Percentiles rank a stretch among this genome's conserved stretches.
Evolutionary conservation across 2,113 vertebrate genomes (phyloP).

Genomic region (Corvus moneduloides): DNA sequence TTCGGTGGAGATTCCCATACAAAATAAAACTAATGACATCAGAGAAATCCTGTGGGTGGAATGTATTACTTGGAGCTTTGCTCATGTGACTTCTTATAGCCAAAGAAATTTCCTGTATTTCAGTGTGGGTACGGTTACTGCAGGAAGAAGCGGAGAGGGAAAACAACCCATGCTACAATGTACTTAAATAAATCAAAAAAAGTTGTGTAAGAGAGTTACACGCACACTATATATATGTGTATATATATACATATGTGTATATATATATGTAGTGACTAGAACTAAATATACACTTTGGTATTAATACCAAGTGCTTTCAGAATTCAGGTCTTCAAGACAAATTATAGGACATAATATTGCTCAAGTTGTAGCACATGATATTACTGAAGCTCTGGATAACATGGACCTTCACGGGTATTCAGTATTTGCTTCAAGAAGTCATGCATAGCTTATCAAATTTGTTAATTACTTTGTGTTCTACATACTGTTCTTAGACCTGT

Average conservation of each 20-base stretch:
- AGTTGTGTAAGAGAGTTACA: background rate
- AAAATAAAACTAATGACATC: slow-evolving; percentile 98
- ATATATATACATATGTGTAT: too few species aligned
- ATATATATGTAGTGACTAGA: background rate
- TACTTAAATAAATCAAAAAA: background rate
- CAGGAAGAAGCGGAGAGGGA: background rate
- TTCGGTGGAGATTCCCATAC: slow-evolving; percentile 92
- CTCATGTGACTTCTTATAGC: slow-evolving; percentile 93
- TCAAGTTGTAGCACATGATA: background rate
- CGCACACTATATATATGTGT: background rate
- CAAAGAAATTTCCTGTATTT: slow-evolving; percentile 93
- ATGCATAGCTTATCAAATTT: background rate
- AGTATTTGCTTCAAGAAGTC: background rate
- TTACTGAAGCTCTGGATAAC: background rate
- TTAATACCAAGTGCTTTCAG: background rate
- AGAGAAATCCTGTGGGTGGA: slow-evolving; percentile 97
- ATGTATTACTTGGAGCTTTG: slow-evolving; percentile 92
- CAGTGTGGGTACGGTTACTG: slow-evolving; percentile 89
- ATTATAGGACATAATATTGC: background rate
- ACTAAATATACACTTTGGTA: background rate
- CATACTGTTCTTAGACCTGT: background rate
- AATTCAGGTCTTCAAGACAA: background rate
- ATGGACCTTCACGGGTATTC: background rate
- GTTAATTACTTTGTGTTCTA: background rate
- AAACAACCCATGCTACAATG: background rate